Evolutionary conservation across 2,113 vertebrate species (phyloP), one percentile per base, ranked within the genome.

Genomic region (Hassar affinis): DNA sequence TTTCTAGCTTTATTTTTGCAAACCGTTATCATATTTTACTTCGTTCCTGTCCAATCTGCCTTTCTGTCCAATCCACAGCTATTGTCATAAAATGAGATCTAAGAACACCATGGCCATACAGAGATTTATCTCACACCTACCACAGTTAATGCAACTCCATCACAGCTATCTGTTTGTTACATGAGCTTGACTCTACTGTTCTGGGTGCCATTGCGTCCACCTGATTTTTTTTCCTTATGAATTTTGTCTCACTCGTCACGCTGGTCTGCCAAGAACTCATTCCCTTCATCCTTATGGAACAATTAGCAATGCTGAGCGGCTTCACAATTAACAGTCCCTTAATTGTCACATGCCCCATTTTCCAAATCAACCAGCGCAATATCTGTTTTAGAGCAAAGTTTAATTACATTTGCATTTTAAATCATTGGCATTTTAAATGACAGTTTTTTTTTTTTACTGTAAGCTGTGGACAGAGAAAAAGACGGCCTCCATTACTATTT

Each of bases 301-400:
- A 93, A 94, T 95, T 94, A 93, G 93, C 90, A 92, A 92, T 93
- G 93, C 93, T 92, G 91, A 93, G 91, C 92, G 93, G 91, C 93
- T 94, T 93, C 89, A 91, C 91, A 95, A 94, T 93, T 93, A 94
- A 93, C 90, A 89, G 91, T 90, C 89, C 91, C 90, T 88, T 93
- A 94, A 94, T 92, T 93, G 93, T 93, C 92, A 93, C 92, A 92
- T 91, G 91, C 89, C 92, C 92, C 89, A 92, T 90, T 92, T 94
- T 93, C 78, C 90, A 93, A 94, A 92, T 92, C 91, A 93, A 90
- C 89, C 86, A 83, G 87, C 92, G 89, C 89, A 91, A 93, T 93
- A 92, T 93, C 91, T 92, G 89, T 92, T 93, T 93, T 92, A 92
- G 90, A 93, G 90, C 89, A 93, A 93, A 94, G 92, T 94, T 94